Conservation (phyloP, 2,888 invertebrate genomes). For the Hesperia comma region DNA sequence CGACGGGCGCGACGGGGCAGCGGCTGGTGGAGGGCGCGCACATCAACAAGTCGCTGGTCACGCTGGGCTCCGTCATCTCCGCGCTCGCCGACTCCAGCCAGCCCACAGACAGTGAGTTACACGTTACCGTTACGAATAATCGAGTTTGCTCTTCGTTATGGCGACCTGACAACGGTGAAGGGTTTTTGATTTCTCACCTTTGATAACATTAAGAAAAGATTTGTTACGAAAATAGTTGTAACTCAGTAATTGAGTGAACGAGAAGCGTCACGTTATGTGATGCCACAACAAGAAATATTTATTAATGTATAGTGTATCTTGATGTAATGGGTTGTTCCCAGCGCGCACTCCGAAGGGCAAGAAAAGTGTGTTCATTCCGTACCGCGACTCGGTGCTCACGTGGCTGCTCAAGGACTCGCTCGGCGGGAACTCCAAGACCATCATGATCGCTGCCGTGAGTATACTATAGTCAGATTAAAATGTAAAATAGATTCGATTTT, state of each 20-base stretch:
- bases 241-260: no score
- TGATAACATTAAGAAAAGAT: no score
- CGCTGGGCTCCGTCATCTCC: conserved; percentile 94
- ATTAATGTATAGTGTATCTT: no score
- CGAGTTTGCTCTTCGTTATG: no score
- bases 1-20: conserved; percentile 95
- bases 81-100: conserved; percentile 88
- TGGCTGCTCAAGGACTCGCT: conserved; percentile 95
- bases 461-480: no score
- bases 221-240: no score
- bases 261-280: no score
- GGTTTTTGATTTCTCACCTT: no score
- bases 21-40: conserved; percentile 95
- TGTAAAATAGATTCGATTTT: no score
- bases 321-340: conserved; percentile 41
- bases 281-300: no score
- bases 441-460: conserved; percentile 93
- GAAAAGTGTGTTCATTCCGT: conserved; percentile 90
- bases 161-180: no score
- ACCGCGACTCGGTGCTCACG: conserved; percentile 94
- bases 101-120: conserved; percentile 54
- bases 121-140: no score
- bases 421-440: conserved; percentile 95
- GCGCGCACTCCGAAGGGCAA: conserved; percentile 71
- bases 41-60: conserved; percentile 95